phyloP scores from a whole-genome alignment of 35 echinoderm and acorn worm genomes.

The Diadema setosum region DNA sequence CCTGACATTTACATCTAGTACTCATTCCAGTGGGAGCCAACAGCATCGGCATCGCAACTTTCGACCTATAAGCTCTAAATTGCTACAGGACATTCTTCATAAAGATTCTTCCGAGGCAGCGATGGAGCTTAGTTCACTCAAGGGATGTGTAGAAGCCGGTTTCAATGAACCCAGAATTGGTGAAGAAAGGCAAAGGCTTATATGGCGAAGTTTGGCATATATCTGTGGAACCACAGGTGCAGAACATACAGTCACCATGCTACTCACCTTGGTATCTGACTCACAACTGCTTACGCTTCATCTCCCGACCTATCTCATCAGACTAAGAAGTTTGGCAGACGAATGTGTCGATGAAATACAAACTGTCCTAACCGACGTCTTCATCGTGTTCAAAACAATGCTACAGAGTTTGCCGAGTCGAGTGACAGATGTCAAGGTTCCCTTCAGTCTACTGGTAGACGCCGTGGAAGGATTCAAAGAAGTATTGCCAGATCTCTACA shows the following conservation, averaged over 20 bases:
- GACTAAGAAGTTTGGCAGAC: background rate
- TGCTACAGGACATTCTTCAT: background rate
- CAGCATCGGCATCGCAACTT: too few species aligned
- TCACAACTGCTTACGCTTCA: background rate
- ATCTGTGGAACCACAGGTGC: background rate
- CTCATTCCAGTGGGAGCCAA: too few species aligned
- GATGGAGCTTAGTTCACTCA: background rate
- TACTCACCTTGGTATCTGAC: background rate
- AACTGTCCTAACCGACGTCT: background rate
- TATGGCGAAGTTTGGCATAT: background rate
- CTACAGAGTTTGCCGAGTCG: slow-evolving; percentile 20
- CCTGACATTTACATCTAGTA: too few species aligned
- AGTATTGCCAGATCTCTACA: background rate
- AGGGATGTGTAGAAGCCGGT: background rate
- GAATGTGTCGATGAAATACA: too few species aligned
- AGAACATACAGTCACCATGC: background rate
- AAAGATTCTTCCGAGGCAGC: background rate
- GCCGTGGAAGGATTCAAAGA: background rate
- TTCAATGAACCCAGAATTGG: background rate
- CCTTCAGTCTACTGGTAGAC: slow-evolving; percentile 1
- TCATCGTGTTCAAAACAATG: background rate
- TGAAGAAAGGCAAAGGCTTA: background rate
- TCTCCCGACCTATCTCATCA: background rate
- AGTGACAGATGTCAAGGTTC: background rate
- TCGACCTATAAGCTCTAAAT: background rate